Evolutionary conservation across 2,888 invertebrate species (phyloP), one percentile per base, ranked within the genome.

Genomic region (Latheticus oryzae): DNA sequence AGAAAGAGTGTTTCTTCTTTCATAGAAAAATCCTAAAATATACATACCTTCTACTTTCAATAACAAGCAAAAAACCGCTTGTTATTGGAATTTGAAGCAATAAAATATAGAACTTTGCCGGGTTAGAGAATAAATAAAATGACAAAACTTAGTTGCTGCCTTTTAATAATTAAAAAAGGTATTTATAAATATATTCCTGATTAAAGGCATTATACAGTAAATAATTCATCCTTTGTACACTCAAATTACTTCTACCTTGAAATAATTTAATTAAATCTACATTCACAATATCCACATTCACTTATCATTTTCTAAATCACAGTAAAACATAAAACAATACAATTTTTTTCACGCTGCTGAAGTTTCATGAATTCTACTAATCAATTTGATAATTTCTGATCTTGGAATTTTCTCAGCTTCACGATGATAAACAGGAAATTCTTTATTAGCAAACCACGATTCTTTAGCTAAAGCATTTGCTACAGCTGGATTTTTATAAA

Each of bases 351-450:
- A n/a, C n/a, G n/a, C n/a, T n/a, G n/a, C n/a, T n/a, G n/a, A n/a
- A n/a, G 23, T 35, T 23, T 40, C 5, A 1, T 42, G 26, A 9
- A 42, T n/a, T 16, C 24, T 9, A 12, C 87, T 88, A 40, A 92
- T 84, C 56, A 91, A 85, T 69, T 87, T 85, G 67, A 85, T 90
- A 54, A 93, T 89, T 72, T 86, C 87, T 60, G 87, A 85, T 1
- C 92, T 82, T 0, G 91, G 87, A 58, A 93, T 93, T 75, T 89
- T 89, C 68, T 92, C 91, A 0, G 91, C 87, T 71, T 91, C 91
- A 5, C 93, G 83, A 70, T 91, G 85, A 30, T 86, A 82, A 0
- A 92, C 91, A 58, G 87, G 88, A 83, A 87, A 88, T 75, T 91
- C 91, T 71, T 90, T 89, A 63, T 87, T 84, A 0, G 85, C 83